phyloP scores from a whole-genome alignment of 2,888 invertebrate species.

The Carpatolechia fugitivella region DNA sequence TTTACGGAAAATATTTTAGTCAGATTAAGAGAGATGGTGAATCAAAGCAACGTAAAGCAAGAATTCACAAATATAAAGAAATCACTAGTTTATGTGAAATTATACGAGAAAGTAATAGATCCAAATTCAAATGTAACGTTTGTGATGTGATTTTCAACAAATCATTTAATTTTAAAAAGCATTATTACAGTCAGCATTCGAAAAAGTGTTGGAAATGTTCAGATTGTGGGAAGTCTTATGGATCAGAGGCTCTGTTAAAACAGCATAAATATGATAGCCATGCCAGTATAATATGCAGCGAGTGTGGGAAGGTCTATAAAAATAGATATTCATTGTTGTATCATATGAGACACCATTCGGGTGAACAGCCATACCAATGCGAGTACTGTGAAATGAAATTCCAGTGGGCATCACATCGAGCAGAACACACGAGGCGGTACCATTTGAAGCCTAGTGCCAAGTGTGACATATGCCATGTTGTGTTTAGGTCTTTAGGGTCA shows the following conservation, averaged over 20 bases:
- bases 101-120: slow-evolving; percentile 1
- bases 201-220: slow-evolving; percentile 12
- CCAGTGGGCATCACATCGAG: no score
- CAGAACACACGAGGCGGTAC: background rate
- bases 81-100: slow-evolving; percentile 12
- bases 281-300: slow-evolving; percentile 7
- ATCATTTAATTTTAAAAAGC: slow-evolving; percentile 18
- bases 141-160: slow-evolving; percentile 1
- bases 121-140: slow-evolving; percentile 15
- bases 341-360: no score
- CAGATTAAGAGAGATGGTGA: background rate
- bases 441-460: background rate
- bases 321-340: slow-evolving; percentile 8
- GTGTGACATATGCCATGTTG: background rate
- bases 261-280: slow-evolving; percentile 17
- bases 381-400: no score
- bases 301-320: slow-evolving; percentile 15
- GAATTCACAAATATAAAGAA: background rate
- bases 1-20: background rate
- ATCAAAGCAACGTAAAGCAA: background rate
- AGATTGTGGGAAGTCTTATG: slow-evolving; percentile 12
- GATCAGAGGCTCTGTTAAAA: slow-evolving; percentile 16
- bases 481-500: background rate
- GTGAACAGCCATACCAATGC: no score
- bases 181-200: slow-evolving; percentile 18